Percentiles rank a stretch among this genome's conserved stretches.
Conservation (phyloP, 1,140 invertebrate genomes). For the Stenopsyche tienmushanensis region DNA sequence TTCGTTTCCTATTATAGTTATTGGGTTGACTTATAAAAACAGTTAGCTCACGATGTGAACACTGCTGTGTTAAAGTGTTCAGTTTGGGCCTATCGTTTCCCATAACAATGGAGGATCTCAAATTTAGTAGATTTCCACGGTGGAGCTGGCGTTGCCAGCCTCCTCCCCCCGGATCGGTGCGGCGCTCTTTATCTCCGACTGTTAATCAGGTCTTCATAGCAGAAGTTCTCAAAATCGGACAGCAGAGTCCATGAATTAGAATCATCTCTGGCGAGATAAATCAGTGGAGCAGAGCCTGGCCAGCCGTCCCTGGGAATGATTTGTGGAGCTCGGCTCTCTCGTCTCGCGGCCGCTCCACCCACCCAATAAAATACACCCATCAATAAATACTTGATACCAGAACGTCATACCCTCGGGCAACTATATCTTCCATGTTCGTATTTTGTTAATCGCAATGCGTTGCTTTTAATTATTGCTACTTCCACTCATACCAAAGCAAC, state of each 20-base stretch:
- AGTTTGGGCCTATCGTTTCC: too few species aligned
- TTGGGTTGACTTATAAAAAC: too few species aligned
- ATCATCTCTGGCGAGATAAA: conserved; percentile 32
- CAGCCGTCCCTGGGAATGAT: conserved; percentile 33
- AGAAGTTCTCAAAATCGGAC: not conserved
- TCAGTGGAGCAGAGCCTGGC: conserved; percentile 23
- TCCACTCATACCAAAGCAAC: not conserved
- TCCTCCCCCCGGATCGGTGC: not conserved
- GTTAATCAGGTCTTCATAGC: not conserved
- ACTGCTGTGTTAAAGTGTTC: too few species aligned
- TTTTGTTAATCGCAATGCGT: conserved; percentile 33
- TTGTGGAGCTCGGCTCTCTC: conserved; percentile 32
- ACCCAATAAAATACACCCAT: conserved; percentile 40
- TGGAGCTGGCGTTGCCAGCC: too few species aligned
- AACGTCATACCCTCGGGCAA: conserved; percentile 29
- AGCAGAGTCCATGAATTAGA: conserved; percentile 18
- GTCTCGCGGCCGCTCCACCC: conserved; percentile 28
- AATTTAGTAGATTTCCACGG: too few species aligned
- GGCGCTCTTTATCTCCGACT: not conserved
- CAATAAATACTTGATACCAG: conserved; percentile 37
- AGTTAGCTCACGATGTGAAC: too few species aligned
- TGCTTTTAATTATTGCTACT: conserved; percentile 39
- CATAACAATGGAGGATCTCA: too few species aligned
- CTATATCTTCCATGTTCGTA: not conserved
- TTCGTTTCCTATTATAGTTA: too few species aligned